Percentiles rank a stretch among this genome's conserved stretches.
Evolutionary conservation across 2,888 invertebrate species (phyloP).

Genomic region (Megalurothrips usitatus): DNA sequence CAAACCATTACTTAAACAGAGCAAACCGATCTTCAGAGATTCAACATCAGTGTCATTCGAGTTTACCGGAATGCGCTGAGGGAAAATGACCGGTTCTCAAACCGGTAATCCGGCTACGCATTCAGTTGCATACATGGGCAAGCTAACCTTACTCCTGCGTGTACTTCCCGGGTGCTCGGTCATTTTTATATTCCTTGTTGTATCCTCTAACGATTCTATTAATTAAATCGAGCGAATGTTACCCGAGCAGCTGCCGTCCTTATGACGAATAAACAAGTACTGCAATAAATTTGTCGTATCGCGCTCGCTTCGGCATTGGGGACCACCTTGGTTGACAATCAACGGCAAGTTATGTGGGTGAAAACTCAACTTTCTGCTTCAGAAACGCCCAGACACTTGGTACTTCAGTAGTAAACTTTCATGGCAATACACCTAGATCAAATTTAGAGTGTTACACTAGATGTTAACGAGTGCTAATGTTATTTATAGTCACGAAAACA

Average conservation of each 20-base stretch:
- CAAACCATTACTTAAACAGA: no score
- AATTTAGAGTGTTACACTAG: background rate
- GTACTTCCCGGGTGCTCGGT: background rate
- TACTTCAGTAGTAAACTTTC: background rate
- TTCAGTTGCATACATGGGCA: background rate
- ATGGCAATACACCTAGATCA: constrained; percentile 7
- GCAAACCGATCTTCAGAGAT: no score
- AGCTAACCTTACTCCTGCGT: background rate
- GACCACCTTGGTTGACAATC: constrained; percentile 23
- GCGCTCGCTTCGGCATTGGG: background rate
- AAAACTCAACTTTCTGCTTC: background rate
- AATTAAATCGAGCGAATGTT: no score
- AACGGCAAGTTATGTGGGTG: background rate
- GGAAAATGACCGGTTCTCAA: background rate
- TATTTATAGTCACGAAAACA: constrained; percentile 23
- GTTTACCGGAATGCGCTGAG: no score
- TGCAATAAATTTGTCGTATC: background rate
- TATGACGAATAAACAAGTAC: no score
- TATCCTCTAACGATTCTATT: background rate
- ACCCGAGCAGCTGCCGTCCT: no score
- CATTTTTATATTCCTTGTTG: background rate
- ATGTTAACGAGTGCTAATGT: background rate
- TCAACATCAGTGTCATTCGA: no score
- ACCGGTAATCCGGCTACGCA: constrained; percentile 3
- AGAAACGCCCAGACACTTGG: background rate